A percentile compares a stretch with the other conserved stretches of the same genome.
These are phyloP conservation scores for Amphiprion ocellaris DNA, from an alignment of 2,113 vertebrate species.

Conservation along the genomic window DNA sequence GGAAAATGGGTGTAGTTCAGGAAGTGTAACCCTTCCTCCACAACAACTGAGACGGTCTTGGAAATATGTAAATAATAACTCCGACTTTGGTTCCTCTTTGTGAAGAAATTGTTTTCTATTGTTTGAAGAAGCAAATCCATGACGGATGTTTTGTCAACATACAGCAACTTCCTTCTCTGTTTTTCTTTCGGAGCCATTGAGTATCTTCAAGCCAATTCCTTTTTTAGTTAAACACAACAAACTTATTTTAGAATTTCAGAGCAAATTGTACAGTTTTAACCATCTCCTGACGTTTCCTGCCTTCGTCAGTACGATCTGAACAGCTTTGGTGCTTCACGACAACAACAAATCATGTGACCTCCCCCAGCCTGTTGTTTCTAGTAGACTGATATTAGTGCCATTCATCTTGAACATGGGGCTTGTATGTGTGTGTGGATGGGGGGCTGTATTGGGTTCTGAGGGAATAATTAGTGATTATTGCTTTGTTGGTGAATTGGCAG, in stretches of 20 bases:
- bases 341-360: slow-evolving; percentile 19
- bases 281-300: not conserved
- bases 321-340: slow-evolving; percentile 3
- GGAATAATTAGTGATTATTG: slow-evolving; percentile 76
- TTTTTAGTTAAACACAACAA: not conserved
- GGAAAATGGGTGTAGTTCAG: slow-evolving; percentile 54
- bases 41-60: slow-evolving; percentile 11
- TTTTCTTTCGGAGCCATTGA: not conserved
- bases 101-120: slow-evolving; percentile 25
- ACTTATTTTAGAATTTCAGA: not conserved
- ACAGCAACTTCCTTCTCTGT: not conserved
- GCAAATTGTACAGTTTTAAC: not conserved
- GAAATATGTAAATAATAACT: slow-evolving; percentile 46
- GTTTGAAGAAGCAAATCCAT: slow-evolving; percentile 2
- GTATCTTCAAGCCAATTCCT: not conserved
- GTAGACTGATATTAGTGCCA: slow-evolving; percentile 42
- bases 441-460: slow-evolving; percentile 24
- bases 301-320: not conserved
- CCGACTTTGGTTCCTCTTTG: slow-evolving; percentile 15
- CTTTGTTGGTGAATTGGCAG: slow-evolving; percentile 64
- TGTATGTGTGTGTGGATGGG: not conserved
- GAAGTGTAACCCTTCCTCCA: slow-evolving; percentile 58
- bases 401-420: slow-evolving; percentile 35
- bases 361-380: slow-evolving; percentile 24
- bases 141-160: not conserved